A percentile compares a stretch with the other conserved stretches of the same genome.
Conservation (phyloP, 2,888 invertebrate species). For the Trichogramma dendrolimi region DNA sequence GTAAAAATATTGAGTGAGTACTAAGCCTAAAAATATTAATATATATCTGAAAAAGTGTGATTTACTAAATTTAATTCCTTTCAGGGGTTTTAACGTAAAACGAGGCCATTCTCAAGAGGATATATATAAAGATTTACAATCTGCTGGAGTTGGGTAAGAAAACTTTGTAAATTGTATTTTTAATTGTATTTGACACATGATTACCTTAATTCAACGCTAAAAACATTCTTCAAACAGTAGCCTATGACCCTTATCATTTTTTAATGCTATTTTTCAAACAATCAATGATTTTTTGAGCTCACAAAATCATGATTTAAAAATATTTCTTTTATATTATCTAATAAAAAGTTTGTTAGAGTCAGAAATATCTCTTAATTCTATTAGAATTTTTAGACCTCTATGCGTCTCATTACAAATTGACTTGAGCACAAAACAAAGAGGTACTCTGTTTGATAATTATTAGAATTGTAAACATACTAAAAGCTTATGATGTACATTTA, state of each 20-base stretch:
- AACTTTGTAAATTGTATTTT: background rate
- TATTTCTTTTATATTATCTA: too few relatives aligned
- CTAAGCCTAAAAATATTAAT: background rate
- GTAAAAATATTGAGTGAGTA: slow-evolving; percentile 72
- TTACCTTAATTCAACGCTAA: background rate
- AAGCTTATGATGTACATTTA: too few relatives aligned
- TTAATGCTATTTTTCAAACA: too few relatives aligned
- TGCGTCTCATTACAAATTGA: too few relatives aligned
- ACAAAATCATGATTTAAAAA: too few relatives aligned
- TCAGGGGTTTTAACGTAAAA: slow-evolving; percentile 78
- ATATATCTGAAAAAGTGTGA: background rate
- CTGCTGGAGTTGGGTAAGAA: slow-evolving; percentile 49
- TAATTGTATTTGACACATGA: background rate
- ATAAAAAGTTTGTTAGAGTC: background rate
- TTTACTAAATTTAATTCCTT: slow-evolving; percentile 5
- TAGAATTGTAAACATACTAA: too few relatives aligned
- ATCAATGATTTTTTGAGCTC: too few relatives aligned
- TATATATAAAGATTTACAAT: slow-evolving; percentile 77
- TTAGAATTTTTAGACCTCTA: background rate
- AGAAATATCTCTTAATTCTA: slow-evolving; percentile 19
- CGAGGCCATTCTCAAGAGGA: slow-evolving; percentile 77
- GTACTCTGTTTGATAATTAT: too few relatives aligned
- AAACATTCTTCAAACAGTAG: slow-evolving; percentile 12
- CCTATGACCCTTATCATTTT: background rate
- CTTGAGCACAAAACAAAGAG: too few relatives aligned